phyloP scores from a whole-genome alignment of 1,140 invertebrate genomes.

The Drosophila santomea region DNA sequence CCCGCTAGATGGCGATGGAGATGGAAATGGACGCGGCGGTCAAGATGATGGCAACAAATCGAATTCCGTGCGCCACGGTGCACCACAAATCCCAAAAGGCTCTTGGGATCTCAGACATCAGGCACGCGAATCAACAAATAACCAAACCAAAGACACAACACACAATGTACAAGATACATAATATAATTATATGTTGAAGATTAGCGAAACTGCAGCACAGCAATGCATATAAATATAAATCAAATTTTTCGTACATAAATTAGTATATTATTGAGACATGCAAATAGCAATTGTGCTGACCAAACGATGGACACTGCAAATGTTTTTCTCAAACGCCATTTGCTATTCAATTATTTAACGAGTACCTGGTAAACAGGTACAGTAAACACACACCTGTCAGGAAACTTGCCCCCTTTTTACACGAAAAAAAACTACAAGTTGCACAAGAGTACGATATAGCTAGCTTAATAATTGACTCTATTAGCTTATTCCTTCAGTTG shows the following conservation, averaged over 20 bases:
- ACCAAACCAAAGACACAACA: background rate
- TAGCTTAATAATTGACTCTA: constrained; percentile 20
- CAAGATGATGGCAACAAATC: constrained; percentile 5
- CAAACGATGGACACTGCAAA: no score
- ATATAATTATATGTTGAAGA: background rate
- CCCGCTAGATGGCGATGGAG: background rate
- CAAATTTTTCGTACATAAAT: no score
- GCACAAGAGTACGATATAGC: background rate
- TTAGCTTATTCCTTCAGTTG: background rate
- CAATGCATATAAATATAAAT: no score
- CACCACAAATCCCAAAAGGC: background rate
- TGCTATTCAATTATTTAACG: background rate
- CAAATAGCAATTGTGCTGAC: no score
- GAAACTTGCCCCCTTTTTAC: background rate
- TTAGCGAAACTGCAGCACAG: background rate
- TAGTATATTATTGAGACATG: no score
- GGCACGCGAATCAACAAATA: background rate
- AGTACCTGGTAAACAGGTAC: no score
- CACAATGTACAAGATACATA: background rate
- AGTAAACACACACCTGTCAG: constrained; percentile 4
- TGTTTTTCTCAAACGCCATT: no score
- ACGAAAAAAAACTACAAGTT: background rate
- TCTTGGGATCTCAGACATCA: background rate
- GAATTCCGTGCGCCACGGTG: background rate
- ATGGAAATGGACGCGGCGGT: constrained; percentile 2